Conservation (phyloP, 2,888 invertebrate species). For the Sycophila texana region DNA sequence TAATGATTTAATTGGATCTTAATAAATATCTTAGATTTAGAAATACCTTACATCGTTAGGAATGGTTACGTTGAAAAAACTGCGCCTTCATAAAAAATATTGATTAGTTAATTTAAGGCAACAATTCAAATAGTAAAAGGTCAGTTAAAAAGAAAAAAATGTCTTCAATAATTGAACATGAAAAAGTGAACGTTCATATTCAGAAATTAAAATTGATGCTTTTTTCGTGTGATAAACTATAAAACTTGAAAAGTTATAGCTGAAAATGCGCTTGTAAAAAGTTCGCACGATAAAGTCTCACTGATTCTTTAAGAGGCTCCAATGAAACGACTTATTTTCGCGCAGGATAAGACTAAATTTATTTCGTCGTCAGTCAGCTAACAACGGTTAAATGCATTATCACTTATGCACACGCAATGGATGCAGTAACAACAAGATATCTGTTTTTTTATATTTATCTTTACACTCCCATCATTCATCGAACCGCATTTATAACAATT, state of each 20-base stretch:
- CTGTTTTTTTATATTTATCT: conserved; percentile 56
- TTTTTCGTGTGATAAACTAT: neutral
- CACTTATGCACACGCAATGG: conserved; percentile 61
- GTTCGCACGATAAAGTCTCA: neutral
- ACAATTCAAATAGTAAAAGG: conserved; percentile 38
- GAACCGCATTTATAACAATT: conserved; percentile 55
- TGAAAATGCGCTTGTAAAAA: conserved; percentile 35
- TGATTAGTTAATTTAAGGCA: conserved; percentile 27
- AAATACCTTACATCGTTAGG: conserved; percentile 26
- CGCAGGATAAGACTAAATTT: conserved; percentile 46
- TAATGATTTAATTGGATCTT: conserved; percentile 37
- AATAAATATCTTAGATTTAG: conserved; percentile 37
- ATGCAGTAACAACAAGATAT: conserved; percentile 63
- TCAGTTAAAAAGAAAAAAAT: conserved; percentile 21
- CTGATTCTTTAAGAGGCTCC: conserved; percentile 12
- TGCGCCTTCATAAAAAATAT: conserved; percentile 35
- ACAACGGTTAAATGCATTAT: conserved; percentile 67
- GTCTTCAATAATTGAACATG: neutral
- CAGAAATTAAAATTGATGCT: too few species aligned
- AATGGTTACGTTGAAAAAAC: conserved; percentile 23
- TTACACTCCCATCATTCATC: conserved; percentile 2
- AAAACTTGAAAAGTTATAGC: neutral
- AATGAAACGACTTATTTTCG: conserved; percentile 39
- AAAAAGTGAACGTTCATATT: too few species aligned
- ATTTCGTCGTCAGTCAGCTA: conserved; percentile 48